Evolutionary conservation across 2,797 vertebrate genomes (phyloP), one percentile per base, ranked within the genome.

Genomic region (Cryptoblepharus egeriae): DNA sequence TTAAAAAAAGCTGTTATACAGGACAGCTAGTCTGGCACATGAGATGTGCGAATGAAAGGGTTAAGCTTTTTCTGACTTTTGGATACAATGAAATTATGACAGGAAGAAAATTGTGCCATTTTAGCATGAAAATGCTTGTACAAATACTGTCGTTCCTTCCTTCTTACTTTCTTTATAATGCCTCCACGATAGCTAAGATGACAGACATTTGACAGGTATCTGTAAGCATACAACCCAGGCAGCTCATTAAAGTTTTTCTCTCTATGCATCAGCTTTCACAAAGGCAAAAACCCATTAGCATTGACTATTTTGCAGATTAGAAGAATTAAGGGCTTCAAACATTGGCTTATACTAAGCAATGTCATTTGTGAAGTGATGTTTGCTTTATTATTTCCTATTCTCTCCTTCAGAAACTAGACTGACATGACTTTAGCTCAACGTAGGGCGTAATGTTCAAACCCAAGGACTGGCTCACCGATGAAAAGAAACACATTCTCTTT

Each of bases 211-310:
- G 95, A 96, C 96, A 97, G 95, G 96, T 96, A 96, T 96, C 95
- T 95, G 96, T 96, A 96, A 97, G 96, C 96, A 97, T 93, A 94
- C 93, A 94, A 95, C 94, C 96, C 95, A 97, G 96, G 96, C 96
- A 98, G 96, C 96, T 96, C 96, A 96, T 97, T 97, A 97, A 94
- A 96, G 96, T 95, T 95, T 97, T 96, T 97, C 96, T 97, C 96
- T 96, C 96, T 96, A 96, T 96, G 96, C 96, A 96, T 96, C 96
- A 95, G 96, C 96, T 95, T 96, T 96, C 96, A 96, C 96, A 97
- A 98, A 97, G 96, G 96, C 95, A 96, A 95, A 96, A 96, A 94
- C 93, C 94, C 96, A 98, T 98, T 97, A 97, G 97, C 96, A 97
- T 97, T 97, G 97, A 98, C 96, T 97, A 96, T 97, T 95, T 96